Base-by-base conservation (phyloP, 2,797 vertebrate species). In the Anniella stebbinsi region DNA sequence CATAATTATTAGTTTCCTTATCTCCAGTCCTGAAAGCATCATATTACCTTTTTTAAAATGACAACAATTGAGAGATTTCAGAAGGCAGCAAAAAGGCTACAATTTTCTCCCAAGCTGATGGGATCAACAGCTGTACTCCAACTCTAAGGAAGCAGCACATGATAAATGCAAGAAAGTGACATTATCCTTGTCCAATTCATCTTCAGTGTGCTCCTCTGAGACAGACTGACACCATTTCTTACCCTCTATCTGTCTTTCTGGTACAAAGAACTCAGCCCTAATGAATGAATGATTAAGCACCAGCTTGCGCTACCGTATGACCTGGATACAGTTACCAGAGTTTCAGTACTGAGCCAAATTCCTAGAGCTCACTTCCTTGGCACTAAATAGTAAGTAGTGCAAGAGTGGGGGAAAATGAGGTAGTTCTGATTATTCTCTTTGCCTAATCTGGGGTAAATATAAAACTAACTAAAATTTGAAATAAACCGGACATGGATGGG, bases 291-390 rank as follows among this genome's bases (percentile, higher is more conserved):
- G 93, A 93, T 92, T 93, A 85, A 96, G 93, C 92, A 96, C 87
- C 85, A 94, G 91, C 87, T 91, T 89, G 57, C 89, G 95, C 93
- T 93, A 95, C 91, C 83, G 89, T 93, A 91, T 93, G 96, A 93
- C 94, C 92, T 92, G 94, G 96, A 95, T 96, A 95, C 0, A 0
- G 93, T 96, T 96, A 96, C 96, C 63, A 2, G 89, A 94, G 89
- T 88, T 89, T 92, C 87, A 80, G 69, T 30, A 89, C 90, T 93
- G 93, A 94, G 86, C 85, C 86, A 92, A 94, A 93, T 88, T 92
- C 86, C 86, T 92, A 90, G 86, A 90, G 87, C 88, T 94, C 90
- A 83, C 93, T 95, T 94, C 91, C 92, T 94, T 91, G 67, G 72
- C 89, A 94, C 77, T 81, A 93, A 94, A 92, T 10, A 67, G 72